Percentiles rank a stretch among this genome's conserved stretches.
Evolutionary conservation across 2,888 invertebrate genomes (phyloP).

Genomic region (Polydrusus cervinus): DNA sequence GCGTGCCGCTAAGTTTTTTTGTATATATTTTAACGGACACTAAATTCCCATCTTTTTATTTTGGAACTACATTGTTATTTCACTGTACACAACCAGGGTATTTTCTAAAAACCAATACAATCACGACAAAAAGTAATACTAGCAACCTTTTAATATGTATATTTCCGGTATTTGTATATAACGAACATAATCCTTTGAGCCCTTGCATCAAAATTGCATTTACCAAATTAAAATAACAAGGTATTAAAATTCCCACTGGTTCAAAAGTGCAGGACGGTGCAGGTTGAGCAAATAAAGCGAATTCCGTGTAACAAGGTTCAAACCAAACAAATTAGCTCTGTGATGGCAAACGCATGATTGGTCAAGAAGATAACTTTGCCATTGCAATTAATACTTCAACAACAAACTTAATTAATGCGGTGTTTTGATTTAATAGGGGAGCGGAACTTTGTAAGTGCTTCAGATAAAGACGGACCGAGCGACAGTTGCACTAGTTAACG

Average conservation of each 20-base stretch:
- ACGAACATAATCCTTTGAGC: conserved; percentile 16
- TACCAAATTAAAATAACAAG: conserved; percentile 20
- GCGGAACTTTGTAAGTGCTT: no score
- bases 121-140: not conserved
- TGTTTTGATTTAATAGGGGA: conserved; percentile 29
- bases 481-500: no score
- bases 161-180: conserved; percentile 5
- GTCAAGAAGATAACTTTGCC: conserved; percentile 41
- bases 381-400: conserved; percentile 48
- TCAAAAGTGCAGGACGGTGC: conserved; percentile 15
- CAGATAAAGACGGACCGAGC: no score
- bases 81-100: not conserved
- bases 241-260: conserved; percentile 25
- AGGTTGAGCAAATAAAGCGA: conserved; percentile 25
- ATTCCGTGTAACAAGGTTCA: conserved; percentile 23
- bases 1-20: no score
- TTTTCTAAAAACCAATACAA: not conserved
- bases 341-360: conserved; percentile 33
- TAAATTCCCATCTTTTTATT: no score
- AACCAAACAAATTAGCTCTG: conserved; percentile 41
- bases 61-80: no score
- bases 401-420: conserved; percentile 47
- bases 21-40: no score
- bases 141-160: not conserved
- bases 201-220: conserved; percentile 15